Conservation (phyloP, 2,797 vertebrate species). For the Rhinichthys osculus region DNA sequence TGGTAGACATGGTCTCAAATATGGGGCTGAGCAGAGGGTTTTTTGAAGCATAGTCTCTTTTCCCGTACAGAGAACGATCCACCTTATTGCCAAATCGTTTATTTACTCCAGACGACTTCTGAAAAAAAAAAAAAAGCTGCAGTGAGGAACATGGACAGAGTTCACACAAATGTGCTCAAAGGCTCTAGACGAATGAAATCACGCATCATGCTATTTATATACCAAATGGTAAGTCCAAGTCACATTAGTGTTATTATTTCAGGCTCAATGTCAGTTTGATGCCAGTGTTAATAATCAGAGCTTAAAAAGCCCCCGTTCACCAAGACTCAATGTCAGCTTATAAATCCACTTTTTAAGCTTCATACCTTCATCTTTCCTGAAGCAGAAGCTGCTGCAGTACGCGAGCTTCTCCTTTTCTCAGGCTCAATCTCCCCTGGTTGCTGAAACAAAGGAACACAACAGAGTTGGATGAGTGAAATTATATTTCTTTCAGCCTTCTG, state of each 20-base stretch:
- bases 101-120: constrained; percentile 39
- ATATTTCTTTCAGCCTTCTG: neutral
- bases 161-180: constrained; percentile 4
- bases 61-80: constrained; percentile 77
- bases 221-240: neutral
- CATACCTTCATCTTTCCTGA: constrained; percentile 79
- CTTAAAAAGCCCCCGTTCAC: constrained; percentile 25
- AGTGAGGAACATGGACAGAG: constrained; percentile 1
- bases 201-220: neutral
- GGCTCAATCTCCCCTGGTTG: constrained; percentile 62
- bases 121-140: neutral
- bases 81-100: constrained; percentile 73
- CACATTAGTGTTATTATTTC: constrained; percentile 23
- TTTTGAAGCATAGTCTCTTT: constrained; percentile 78
- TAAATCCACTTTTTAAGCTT: constrained; percentile 29
- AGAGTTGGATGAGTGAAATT: constrained; percentile 36
- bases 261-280: constrained; percentile 32
- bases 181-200: neutral
- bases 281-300: constrained; percentile 16
- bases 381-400: constrained; percentile 74
- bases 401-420: constrained; percentile 72
- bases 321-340: constrained; percentile 23
- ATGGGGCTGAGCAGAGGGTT: constrained; percentile 80
- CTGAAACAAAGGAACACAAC: constrained; percentile 58
- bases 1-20: constrained; percentile 65